A percentile compares a stretch with the other conserved stretches of the same genome.
phyloP scores from a whole-genome alignment of 2,113 vertebrate species.

The Falcunculus frontatus region DNA sequence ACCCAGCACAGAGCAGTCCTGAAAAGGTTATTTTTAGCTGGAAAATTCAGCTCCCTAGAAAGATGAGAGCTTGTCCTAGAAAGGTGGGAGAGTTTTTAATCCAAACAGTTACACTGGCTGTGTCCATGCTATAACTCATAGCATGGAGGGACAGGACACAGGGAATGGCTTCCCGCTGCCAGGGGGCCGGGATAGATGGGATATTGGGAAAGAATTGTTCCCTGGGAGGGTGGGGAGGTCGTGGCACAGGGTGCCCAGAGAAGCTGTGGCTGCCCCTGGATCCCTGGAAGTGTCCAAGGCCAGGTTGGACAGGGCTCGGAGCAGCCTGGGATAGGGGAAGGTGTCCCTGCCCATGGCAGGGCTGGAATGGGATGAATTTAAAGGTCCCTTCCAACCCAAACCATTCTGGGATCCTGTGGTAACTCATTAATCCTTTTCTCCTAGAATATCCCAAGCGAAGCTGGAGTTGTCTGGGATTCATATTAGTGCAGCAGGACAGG shows the following conservation, averaged over 20 bases:
- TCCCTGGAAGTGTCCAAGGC: neutral
- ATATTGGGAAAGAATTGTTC: neutral
- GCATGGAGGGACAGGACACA: neutral
- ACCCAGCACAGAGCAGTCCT: neutral
- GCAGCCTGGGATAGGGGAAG: accelerated
- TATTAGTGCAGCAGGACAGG: neutral
- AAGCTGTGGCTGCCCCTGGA: neutral
- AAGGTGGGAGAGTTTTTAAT: neutral
- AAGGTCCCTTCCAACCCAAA: neutral
- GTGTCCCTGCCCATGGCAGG: neutral
- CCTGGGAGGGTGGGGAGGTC: accelerated
- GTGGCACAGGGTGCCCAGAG: neutral
- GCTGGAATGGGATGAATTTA: neutral
- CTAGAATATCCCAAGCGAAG: neutral
- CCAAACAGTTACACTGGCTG: neutral
- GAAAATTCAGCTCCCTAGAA: neutral
- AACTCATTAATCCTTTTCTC: neutral
- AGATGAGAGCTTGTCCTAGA: neutral
- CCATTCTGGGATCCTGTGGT: neutral
- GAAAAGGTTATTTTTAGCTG: neutral
- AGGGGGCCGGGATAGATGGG: neutral
- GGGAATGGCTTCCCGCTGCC: neutral
- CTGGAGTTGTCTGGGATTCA: neutral
- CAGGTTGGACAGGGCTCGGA: accelerated
- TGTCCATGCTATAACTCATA: neutral